Evolutionary conservation across 1,140 invertebrate genomes (phyloP).

Genomic region (Euura saliciscinereae): DNA sequence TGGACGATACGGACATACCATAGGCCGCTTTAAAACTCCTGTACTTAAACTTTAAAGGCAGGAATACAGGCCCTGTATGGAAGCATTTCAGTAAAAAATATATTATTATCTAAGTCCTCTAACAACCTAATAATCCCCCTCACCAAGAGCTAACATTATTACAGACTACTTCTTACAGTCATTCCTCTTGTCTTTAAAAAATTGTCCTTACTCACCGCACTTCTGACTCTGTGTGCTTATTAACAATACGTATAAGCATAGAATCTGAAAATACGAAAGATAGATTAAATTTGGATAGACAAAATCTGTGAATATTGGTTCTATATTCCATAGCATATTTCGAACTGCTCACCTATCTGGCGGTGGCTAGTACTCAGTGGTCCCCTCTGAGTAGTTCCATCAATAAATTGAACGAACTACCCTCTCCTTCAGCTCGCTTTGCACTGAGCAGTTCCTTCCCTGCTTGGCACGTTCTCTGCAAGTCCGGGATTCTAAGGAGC

Average conservation of each 20-base stretch:
- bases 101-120: constrained; percentile 35
- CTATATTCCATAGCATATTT: not conserved
- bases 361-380: constrained; percentile 65
- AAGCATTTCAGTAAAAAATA: constrained; percentile 50
- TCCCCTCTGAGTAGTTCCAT: constrained; percentile 94
- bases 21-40: constrained; percentile 49
- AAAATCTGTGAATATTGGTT: not conserved
- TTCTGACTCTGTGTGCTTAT: constrained; percentile 26
- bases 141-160: constrained; percentile 53
- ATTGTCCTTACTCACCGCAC: constrained; percentile 24
- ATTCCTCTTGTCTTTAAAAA: constrained; percentile 35
- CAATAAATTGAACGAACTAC: constrained; percentile 90
- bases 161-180: constrained; percentile 44
- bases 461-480: constrained; percentile 92
- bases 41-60: constrained; percentile 34
- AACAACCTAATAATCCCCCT: constrained; percentile 46
- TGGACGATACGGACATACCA: constrained; percentile 42
- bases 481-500: constrained; percentile 89
- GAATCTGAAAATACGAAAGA: constrained; percentile 19
- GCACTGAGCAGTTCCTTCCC: constrained; percentile 90
- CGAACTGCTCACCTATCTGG: not conserved
- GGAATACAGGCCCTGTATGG: constrained; percentile 39
- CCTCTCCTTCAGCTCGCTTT: constrained; percentile 85
- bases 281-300: not conserved
- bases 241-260: constrained; percentile 24